These are phyloP conservation scores for Galaxea fascicularis DNA, from an alignment of 92 coral and sea anemone species.

Conservation along the genomic window DNA sequence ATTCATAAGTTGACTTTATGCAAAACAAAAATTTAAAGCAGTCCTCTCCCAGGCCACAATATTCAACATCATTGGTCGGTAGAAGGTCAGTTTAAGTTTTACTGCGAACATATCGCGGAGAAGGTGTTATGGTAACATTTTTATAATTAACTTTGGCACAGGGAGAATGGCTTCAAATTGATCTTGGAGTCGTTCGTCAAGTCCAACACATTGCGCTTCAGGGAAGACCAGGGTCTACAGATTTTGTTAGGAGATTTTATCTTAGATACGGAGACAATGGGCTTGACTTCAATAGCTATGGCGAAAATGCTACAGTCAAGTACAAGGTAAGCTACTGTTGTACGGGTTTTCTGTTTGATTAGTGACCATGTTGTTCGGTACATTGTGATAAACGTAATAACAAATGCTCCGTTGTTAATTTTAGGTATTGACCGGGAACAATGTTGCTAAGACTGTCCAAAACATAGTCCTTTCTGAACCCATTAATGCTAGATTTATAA, in stretches of 20 bases:
- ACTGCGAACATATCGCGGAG: too few species aligned
- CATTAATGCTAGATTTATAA: slow-evolving; percentile 80
- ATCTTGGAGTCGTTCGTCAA: slow-evolving; percentile 74
- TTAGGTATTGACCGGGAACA: slow-evolving; percentile 70
- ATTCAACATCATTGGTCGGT: too few species aligned
- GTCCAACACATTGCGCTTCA: slow-evolving; percentile 78
- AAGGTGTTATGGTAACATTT: not conserved
- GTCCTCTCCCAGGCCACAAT: too few species aligned
- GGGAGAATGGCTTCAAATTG: slow-evolving; percentile 93
- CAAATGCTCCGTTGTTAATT: not conserved
- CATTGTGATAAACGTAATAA: not conserved
- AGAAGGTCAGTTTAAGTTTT: too few species aligned
- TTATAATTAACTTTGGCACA: not conserved
- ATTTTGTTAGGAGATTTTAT: slow-evolving; percentile 76
- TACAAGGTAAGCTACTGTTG: slow-evolving; percentile 56
- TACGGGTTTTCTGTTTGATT: too few species aligned
- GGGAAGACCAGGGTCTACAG: slow-evolving; percentile 85
- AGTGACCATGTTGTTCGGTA: not conserved
- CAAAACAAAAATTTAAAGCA: too few species aligned
- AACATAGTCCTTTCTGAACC: slow-evolving; percentile 68
- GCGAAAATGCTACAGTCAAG: slow-evolving; percentile 73
- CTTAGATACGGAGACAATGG: slow-evolving; percentile 84
- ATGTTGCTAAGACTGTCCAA: slow-evolving; percentile 33
- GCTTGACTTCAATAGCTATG: slow-evolving; percentile 69
- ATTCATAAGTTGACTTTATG: not conserved